Percentiles rank a stretch among this genome's conserved stretches.
phyloP scores from a whole-genome alignment of 2,797 vertebrate species.

The Pogonophryne albipinna region DNA sequence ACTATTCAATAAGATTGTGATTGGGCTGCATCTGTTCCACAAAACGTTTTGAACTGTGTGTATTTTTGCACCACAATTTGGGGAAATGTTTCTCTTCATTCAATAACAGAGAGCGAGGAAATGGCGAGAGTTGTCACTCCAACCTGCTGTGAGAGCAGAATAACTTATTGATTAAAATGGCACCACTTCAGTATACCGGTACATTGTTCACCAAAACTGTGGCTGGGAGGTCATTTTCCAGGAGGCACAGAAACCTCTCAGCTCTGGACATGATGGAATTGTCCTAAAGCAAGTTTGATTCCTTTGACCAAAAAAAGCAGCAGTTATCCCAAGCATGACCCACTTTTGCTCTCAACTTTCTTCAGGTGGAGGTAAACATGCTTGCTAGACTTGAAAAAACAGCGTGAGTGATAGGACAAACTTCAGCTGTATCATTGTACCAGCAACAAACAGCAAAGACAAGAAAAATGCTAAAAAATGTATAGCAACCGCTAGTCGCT shows the following conservation, averaged over 20 bases:
- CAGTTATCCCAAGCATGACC: conserved; percentile 70
- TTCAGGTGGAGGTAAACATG: conserved; percentile 67
- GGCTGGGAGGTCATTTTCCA: conserved; percentile 59
- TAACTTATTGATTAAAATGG: conserved; percentile 52
- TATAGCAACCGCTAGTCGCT: conserved; percentile 16
- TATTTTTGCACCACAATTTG: conserved; percentile 23
- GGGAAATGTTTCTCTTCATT: conserved; percentile 34
- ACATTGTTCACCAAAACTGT: conserved; percentile 56
- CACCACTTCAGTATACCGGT: conserved; percentile 6
- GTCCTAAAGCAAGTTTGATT: conserved; percentile 60
- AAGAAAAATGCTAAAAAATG: background rate
- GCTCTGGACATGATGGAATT: conserved; percentile 56
- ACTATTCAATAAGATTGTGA: conserved; percentile 18
- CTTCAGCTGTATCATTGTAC: conserved; percentile 20
- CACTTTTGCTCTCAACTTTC: conserved; percentile 72
- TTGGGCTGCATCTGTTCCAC: conserved; percentile 18
- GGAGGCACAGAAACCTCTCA: conserved; percentile 39
- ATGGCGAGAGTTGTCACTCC: conserved; percentile 18
- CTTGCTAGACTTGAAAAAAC: conserved; percentile 34
- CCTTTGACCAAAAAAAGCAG: conserved; percentile 64
- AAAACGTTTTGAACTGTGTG: conserved; percentile 10
- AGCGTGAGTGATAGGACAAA: conserved; percentile 60
- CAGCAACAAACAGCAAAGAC: conserved; percentile 2
- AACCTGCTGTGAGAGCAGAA: conserved; percentile 53
- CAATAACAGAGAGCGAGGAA: conserved; percentile 30